Percentiles rank a stretch among this genome's conserved stretches.
Evolutionary conservation across 2,113 vertebrate genomes (phyloP).

Genomic region (Oreocharis arfaki): DNA sequence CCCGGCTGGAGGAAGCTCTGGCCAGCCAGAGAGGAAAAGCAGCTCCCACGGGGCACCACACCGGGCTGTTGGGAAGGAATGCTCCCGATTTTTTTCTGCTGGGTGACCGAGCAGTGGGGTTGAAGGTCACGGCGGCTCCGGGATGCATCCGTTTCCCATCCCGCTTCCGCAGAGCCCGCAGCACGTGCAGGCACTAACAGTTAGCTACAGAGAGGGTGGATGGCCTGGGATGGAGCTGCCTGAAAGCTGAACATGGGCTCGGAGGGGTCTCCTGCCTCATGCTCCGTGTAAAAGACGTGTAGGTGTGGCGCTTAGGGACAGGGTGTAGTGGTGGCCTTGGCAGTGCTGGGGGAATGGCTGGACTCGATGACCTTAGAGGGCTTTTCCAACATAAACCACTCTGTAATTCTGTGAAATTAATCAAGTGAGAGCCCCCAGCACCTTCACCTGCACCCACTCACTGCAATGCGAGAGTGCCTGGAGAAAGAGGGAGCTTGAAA

Average conservation of each 20-base stretch:
- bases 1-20: background rate
- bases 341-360: background rate
- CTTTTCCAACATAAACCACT: background rate
- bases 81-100: background rate
- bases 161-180: background rate
- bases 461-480: rapidly evolving
- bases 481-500: background rate
- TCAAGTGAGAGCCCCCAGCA: background rate
- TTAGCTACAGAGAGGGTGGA: rapidly evolving
- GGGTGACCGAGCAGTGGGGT: background rate
- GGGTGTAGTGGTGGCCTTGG: background rate
- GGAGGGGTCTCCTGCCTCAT: background rate
- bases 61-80: background rate
- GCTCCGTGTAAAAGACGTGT: rapidly evolving
- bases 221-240: background rate
- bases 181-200: rapidly evolving
- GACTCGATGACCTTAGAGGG: background rate
- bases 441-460: background rate
- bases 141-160: background rate
- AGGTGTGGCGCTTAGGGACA: background rate
- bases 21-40: background rate
- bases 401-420: background rate
- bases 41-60: background rate
- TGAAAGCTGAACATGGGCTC: background rate
- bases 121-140: background rate